Percentiles rank a stretch among this genome's conserved stretches.
Evolutionary conservation across 2,113 vertebrate genomes (phyloP).

Genomic region (Dendrocopos noguchii): DNA sequence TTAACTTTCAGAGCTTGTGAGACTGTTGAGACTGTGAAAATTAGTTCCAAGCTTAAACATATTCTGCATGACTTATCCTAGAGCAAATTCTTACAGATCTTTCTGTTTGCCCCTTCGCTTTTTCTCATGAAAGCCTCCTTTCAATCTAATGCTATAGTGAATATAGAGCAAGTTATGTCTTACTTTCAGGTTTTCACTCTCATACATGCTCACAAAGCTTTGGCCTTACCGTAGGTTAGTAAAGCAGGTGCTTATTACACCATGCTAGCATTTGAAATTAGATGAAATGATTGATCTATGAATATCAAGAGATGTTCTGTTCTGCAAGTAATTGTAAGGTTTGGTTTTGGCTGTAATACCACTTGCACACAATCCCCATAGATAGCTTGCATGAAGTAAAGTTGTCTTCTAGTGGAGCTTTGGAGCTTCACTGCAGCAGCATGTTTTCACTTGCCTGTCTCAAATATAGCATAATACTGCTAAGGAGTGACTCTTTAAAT

Average conservation of each 20-base stretch:
- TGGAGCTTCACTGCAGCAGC: not conserved
- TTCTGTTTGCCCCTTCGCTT: not conserved
- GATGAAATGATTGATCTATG: not conserved
- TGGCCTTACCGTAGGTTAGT: not conserved
- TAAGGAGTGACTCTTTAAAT: not conserved
- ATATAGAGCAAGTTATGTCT: not conserved
- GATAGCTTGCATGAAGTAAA: not conserved
- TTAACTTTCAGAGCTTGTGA: not conserved
- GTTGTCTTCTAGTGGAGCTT: not conserved
- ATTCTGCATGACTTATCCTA: not conserved
- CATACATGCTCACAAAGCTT: not conserved
- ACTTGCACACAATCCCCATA: not conserved
- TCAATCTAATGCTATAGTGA: not conserved
- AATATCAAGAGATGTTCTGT: not conserved
- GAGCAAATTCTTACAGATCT: not conserved
- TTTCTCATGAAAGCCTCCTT: not conserved
- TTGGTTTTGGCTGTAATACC: not conserved
- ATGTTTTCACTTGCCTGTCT: not conserved
- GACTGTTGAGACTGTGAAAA: not conserved
- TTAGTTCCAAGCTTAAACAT: slow-evolving; percentile 6
- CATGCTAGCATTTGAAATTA: not conserved
- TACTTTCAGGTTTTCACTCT: not conserved
- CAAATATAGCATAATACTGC: not conserved
- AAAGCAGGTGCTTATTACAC: not conserved
- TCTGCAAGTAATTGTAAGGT: not conserved